Base-by-base conservation (phyloP, 2,797 vertebrate species). In the Myripristis jacobus region DNA sequence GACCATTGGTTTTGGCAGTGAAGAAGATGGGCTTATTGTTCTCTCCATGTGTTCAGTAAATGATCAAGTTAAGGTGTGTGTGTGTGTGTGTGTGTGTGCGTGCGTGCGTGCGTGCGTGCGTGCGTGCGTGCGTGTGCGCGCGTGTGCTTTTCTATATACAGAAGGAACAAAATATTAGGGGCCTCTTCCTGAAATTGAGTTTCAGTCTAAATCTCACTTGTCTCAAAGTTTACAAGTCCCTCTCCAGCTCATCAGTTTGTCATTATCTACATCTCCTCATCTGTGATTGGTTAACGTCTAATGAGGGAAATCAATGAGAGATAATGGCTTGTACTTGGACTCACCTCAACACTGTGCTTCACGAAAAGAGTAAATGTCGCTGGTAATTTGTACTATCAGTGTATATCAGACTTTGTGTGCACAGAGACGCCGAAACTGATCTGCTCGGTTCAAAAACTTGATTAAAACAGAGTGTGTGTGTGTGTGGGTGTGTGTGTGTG, bases 21-120 rank as follows among this genome's bases (percentile, higher is more conserved):
- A 61, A 47, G 85, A 68, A 57, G 47, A 69, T 69, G 70, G 68
- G 57, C 80, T 74, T 73, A 76, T 78, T 48, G n/a, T 79, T 85
- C 79, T 67, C 75, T 44, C 79, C 79, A 61, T 82, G 77, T 86
- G 84, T 77, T 87, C 71, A 25, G 73, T 67, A 87, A 89, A 85
- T 83, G 85, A 89, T 87, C 67, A 81, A 84, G 87, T 90, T 84
- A 86, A 83, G 85, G 87, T 86, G 86, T 84, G 83, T 61, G 84
- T 85, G 68, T 76, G 86, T 82, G 83, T 25, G 27, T 18, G 31
- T 54, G 3, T n/a, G 24, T 25, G 50, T 24, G 50, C 8, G 50
- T 25, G 50, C 31, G n/a, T n/a, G n/a, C n/a, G n/a, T n/a, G n/a
- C 15, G 83, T 61, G 84, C 84, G 68, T 76, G 86, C 81, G 83